Evolutionary conservation across 2,113 vertebrate species (phyloP), one percentile per base, ranked within the genome.

Genomic region (Cavia porcellus): DNA sequence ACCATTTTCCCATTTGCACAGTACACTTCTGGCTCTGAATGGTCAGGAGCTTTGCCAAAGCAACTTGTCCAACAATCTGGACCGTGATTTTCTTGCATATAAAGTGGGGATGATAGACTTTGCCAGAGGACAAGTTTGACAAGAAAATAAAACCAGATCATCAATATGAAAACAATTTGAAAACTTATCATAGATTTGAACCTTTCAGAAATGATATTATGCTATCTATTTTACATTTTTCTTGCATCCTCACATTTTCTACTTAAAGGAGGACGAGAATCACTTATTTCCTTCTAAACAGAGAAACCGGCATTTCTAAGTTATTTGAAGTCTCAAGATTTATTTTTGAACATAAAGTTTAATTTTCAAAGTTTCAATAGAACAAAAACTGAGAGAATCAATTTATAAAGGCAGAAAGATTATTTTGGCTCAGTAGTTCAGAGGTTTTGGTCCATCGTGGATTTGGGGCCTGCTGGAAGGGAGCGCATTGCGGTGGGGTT

Each of bases 331-430:
- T 47, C 42, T 12, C 38, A 20, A 19, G 22, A 68, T 91, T 96
- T 95, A 30, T 86, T 94, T 87, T 70, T 30, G 68, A 61, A 64
- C 42, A 35, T 32, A 70, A n/a, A 35, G 94, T 74, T 93, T 66
- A 42, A 87, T 90, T 74, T 84, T 68, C 15, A 89, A 90, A 87
- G 28, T 2, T 93, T 90, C n/a, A 59, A n/a, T 12, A 1, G 25
- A 42, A 47, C 30, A 38, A 15, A 82, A 72, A 15, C 62, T 11
- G 42, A 17, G 32, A 42, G 4, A 52, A 35, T 25, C 28, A 47
- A 42, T 28, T 59, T 94, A 24, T 32, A 38, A 81, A 32, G n/a
- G 24, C 7, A 62, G 19, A 72, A 30, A 1, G 9, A 24, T 70
- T 74, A 38, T 38, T 74, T 50, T 5, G 42, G 22, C 32, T 52